Evolutionary conservation across 2,888 invertebrate genomes (phyloP).

Genomic region (Aelia acuminata): DNA sequence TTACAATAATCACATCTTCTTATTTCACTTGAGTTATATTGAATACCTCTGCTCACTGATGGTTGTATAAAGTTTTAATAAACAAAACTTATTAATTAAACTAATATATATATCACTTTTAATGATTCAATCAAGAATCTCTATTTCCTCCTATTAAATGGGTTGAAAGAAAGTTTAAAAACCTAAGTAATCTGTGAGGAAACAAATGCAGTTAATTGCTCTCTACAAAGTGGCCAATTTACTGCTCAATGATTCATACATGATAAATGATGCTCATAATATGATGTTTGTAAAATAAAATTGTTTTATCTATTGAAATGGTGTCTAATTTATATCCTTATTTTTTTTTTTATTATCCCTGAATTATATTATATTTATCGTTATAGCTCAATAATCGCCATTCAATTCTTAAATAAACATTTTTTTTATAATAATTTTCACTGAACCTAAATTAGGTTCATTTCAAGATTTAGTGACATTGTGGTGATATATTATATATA

Average conservation of each 20-base stretch:
- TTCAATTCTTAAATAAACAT: not conserved
- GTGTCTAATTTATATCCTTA: not conserved
- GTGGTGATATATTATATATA: too few relatives aligned
- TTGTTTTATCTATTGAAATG: slow-evolving; percentile 21
- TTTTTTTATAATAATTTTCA: too few relatives aligned
- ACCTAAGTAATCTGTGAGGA: not conserved
- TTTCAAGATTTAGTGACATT: too few relatives aligned
- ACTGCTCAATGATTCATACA: slow-evolving; percentile 34
- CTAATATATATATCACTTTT: not conserved
- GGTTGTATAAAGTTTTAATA: slow-evolving; percentile 10
- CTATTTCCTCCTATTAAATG: not conserved
- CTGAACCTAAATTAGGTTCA: too few relatives aligned
- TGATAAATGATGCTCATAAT: slow-evolving; percentile 46
- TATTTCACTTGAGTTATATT: not conserved
- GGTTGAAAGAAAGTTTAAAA: not conserved
- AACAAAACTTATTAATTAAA: slow-evolving; percentile 14
- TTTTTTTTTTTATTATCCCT: not conserved
- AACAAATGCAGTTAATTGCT: slow-evolving; percentile 43
- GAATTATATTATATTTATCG: not conserved
- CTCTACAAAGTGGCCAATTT: slow-evolving; percentile 37
- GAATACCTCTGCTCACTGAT: slow-evolving; percentile 12
- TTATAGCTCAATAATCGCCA: not conserved
- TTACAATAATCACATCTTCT: slow-evolving; percentile 3
- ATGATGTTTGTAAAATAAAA: slow-evolving; percentile 48
- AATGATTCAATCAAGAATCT: slow-evolving; percentile 1